phyloP scores from a whole-genome alignment of 1,140 invertebrate species.

The Metaphire vulgaris region DNA sequence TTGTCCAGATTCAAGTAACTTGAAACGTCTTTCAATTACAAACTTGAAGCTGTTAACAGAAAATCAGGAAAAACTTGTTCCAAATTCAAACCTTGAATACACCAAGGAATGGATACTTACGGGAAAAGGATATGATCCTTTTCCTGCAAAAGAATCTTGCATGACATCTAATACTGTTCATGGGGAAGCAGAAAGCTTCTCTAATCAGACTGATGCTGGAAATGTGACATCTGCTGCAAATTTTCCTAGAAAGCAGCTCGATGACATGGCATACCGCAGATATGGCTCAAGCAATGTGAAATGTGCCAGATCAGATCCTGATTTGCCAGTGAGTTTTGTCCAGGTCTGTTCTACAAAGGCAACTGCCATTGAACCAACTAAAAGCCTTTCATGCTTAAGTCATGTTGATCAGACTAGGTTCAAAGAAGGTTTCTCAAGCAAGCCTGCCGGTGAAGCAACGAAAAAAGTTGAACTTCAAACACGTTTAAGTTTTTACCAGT shows the following conservation, averaged over 20 bases:
- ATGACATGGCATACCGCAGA: slow-evolving; percentile 10
- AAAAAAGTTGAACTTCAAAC: not conserved
- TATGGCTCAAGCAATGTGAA: not conserved
- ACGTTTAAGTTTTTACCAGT: not conserved
- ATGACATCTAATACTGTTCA: not conserved
- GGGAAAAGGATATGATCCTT: not conserved
- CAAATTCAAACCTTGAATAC: not conserved
- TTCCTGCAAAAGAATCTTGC: not conserved
- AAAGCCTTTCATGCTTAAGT: too few species aligned
- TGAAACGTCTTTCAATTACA: not conserved
- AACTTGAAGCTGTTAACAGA: not conserved
- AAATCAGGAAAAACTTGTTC: not conserved
- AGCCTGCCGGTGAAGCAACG: not conserved
- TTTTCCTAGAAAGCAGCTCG: slow-evolving; percentile 8
- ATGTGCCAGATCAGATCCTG: slow-evolving; percentile 2
- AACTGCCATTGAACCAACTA: not conserved
- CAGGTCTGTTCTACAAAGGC: not conserved
- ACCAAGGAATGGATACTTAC: not conserved
- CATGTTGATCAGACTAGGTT: too few species aligned
- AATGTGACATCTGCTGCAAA: not conserved
- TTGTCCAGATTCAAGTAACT: not conserved
- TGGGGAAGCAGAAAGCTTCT: not conserved
- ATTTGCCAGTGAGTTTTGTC: not conserved
- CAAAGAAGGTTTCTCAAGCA: not conserved
- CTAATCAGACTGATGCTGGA: not conserved